Evolutionary conservation across 2,888 invertebrate species (phyloP), one percentile per base, ranked within the genome.

Genomic region (Heliconius sara): DNA sequence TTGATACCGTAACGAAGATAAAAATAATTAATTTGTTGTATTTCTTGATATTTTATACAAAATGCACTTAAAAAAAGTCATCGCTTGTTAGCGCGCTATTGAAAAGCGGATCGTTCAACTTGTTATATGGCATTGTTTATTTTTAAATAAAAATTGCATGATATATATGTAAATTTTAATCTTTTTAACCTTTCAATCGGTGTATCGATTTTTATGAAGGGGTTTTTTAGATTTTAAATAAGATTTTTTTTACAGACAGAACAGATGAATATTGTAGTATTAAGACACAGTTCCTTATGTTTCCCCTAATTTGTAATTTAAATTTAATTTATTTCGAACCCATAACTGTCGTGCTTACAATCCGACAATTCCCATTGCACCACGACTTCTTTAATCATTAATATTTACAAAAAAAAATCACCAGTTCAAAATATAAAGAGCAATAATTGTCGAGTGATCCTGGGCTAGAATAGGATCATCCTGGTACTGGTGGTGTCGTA

Each of bases 21-120:
- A 67, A 67, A 67, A 67, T 67, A 43, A 25, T 39, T 25, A 47
- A 47, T 7, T 19, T 13, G 6, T 10, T 68, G 39, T 13, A 43
- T 68, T 68, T 68, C 43, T n/a, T n/a, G 13, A 68, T 7, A n/a
- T 39, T 68, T 3, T 1, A 22, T 34, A 22, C 3, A 39, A 39
- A 39, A 27, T 65, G 27, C n/a, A 12, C 9, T 25, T 68, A 47
- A 43, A 19, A 70, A 70, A 70, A 47, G 70, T 70, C 43, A 70
- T 25, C 13, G 70, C 70, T 70, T 47, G 70, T 70, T 70, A 70
- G 70, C 43, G 43, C 16, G 25, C 16, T n/a, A 47, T 70, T 70
- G 43, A 70, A 68, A 70, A 25, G 43, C 43, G 43, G 43, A 70
- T 70, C 43, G 70, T 70, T 47, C 43, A 27, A 16, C 43, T 70